phyloP scores from a whole-genome alignment of 2,113 vertebrate species.

The Chaetodon trifascialis region DNA sequence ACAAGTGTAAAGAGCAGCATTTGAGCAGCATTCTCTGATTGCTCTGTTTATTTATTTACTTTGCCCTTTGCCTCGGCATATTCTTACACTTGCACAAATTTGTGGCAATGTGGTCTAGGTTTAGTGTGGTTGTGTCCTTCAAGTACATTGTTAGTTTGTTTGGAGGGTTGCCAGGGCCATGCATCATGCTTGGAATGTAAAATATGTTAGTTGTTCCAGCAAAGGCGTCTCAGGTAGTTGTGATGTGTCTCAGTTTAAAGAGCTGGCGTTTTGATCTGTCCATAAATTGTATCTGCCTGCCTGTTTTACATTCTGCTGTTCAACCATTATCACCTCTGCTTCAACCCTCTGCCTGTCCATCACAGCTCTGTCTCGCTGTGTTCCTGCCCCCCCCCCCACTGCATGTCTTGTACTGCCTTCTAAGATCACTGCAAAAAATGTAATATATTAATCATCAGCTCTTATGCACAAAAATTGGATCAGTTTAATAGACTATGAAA shows the following conservation, averaged over 20 bases:
- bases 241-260: slow-evolving; percentile 12
- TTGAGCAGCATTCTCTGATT: background rate
- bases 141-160: background rate
- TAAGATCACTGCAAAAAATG: background rate
- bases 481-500: background rate
- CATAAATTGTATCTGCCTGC: slow-evolving; percentile 8
- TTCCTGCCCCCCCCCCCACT: background rate
- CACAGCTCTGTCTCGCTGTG: background rate
- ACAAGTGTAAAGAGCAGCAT: background rate
- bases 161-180: slow-evolving; percentile 16
- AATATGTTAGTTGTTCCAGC: slow-evolving; percentile 29
- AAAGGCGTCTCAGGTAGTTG: slow-evolving; percentile 24
- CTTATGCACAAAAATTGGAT: background rate
- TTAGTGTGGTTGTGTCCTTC: background rate
- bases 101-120: background rate
- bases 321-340: background rate
- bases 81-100: background rate
- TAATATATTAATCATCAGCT: background rate
- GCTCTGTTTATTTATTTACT: background rate
- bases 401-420: background rate
- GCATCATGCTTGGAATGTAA: slow-evolving; percentile 44
- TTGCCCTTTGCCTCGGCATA: background rate
- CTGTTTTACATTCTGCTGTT: slow-evolving; percentile 7
- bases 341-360: background rate
- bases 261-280: slow-evolving; percentile 1